phyloP scores from a whole-genome alignment of 2,797 vertebrate species.

The Poliocrania exsul region DNA sequence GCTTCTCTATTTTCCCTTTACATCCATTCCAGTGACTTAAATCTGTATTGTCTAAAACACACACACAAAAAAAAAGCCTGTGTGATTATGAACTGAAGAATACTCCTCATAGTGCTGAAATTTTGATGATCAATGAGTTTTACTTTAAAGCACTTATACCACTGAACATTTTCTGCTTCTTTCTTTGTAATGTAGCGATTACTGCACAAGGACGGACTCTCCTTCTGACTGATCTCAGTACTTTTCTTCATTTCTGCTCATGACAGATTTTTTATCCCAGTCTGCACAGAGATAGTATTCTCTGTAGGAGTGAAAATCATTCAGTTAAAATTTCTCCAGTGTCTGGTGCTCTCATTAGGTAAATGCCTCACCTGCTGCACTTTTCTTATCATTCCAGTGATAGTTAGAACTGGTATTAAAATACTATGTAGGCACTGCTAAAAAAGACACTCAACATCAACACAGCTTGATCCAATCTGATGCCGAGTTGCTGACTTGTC shows the following conservation, averaged over 20 bases:
- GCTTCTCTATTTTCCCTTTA: slow-evolving; percentile 41
- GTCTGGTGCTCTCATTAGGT: background rate
- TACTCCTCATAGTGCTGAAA: background rate
- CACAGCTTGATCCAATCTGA: slow-evolving; percentile 7
- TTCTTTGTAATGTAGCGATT: background rate
- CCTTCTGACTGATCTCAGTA: background rate
- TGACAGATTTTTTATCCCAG: background rate
- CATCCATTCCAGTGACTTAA: background rate
- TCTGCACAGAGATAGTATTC: background rate
- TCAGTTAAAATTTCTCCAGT: background rate
- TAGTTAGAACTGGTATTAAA: background rate
- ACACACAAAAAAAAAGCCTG: background rate
- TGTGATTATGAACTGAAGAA: slow-evolving; percentile 1
- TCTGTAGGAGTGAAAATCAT: slow-evolving; percentile 2
- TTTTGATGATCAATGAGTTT: background rate
- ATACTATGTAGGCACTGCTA: background rate
- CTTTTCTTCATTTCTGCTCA: background rate
- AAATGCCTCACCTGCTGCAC: background rate
- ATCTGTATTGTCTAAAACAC: slow-evolving; percentile 18
- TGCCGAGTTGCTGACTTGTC: background rate
- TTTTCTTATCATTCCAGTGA: background rate
- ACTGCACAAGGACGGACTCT: background rate
- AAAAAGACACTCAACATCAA: background rate
- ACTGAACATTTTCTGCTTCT: background rate
- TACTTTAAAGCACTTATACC: background rate